Conservation (phyloP, 1,140 invertebrate genomes). For the Oryzaephilus surinamensis region DNA sequence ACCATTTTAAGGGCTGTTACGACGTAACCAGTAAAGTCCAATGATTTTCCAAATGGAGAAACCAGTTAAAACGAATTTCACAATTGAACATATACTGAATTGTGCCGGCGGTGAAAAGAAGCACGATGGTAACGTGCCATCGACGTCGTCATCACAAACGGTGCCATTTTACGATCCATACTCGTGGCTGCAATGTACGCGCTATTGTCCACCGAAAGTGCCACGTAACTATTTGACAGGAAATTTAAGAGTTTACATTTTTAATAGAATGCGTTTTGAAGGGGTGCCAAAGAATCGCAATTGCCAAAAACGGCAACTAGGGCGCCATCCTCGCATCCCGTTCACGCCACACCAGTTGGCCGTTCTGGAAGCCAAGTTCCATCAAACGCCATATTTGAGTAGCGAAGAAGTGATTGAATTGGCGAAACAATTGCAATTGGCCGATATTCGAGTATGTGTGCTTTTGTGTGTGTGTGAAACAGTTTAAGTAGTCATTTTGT, state of each 20-base stretch:
- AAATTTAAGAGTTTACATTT: neutral
- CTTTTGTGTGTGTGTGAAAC: neutral
- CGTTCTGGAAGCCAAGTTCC: conserved; percentile 42
- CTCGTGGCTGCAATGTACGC: conserved; percentile 60
- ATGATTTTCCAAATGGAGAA: no score
- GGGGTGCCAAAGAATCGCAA: neutral
- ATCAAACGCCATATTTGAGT: conserved; percentile 42
- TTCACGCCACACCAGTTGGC: conserved; percentile 42
- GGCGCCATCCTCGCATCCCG: conserved; percentile 42
- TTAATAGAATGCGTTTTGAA: neutral
- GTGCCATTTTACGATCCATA: conserved; percentile 20
- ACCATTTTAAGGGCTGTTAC: no score
- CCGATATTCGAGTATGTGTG: conserved; percentile 37
- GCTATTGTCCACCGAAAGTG: conserved; percentile 63
- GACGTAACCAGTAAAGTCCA: no score
- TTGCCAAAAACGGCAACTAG: conserved; percentile 40
- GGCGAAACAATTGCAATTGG: conserved; percentile 37
- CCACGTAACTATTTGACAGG: conserved; percentile 40
- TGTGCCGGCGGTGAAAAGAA: conserved; percentile 25
- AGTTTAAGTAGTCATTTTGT: conserved; percentile 1
- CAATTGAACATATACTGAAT: conserved; percentile 43
- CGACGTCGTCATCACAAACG: conserved; percentile 5
- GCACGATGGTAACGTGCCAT: conserved; percentile 3
- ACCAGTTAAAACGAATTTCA: no score
- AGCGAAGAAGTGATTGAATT: conserved; percentile 40